Evolutionary conservation across 2,888 invertebrate species (phyloP).

Genomic region (Anagyrus pseudococci): DNA sequence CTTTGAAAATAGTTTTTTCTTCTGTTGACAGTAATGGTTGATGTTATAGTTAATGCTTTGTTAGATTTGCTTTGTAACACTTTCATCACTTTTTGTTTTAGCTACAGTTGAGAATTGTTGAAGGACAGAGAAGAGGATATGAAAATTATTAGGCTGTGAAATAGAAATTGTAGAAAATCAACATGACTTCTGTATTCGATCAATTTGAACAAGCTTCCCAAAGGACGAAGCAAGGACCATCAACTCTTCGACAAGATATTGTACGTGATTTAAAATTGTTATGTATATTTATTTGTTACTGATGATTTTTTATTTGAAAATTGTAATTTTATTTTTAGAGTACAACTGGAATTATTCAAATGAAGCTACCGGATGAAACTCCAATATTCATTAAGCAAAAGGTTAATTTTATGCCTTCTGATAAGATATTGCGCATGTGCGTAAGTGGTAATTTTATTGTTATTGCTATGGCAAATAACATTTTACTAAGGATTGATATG

Average conservation of each 20-base stretch:
- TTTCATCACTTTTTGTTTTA: too few relatives aligned
- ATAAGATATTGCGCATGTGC: constrained; percentile 79
- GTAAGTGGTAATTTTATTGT: constrained; percentile 85
- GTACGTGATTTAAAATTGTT: constrained; percentile 52
- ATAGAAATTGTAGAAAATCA: constrained; percentile 19
- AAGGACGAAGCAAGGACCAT: constrained; percentile 59
- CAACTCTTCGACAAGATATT: constrained; percentile 62
- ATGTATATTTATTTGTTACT: constrained; percentile 18
- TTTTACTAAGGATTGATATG: constrained; percentile 81
- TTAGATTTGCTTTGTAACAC: too few relatives aligned
- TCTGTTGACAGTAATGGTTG: too few relatives aligned
- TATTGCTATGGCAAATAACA: constrained; percentile 83
- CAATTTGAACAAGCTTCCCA: constrained; percentile 84
- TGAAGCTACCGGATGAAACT: constrained; percentile 73
- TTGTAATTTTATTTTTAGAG: constrained; percentile 52
- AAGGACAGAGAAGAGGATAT: not conserved
- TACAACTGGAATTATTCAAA: constrained; percentile 66
- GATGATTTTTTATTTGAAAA: not conserved
- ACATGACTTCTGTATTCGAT: constrained; percentile 84
- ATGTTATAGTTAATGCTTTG: too few relatives aligned
- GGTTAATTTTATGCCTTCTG: constrained; percentile 80
- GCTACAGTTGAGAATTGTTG: not conserved
- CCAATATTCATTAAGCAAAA: constrained; percentile 88
- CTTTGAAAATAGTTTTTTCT: too few relatives aligned
- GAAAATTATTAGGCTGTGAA: not conserved